Conservation (phyloP, 2,113 vertebrate genomes). For the Leuciscus idus region DNA sequence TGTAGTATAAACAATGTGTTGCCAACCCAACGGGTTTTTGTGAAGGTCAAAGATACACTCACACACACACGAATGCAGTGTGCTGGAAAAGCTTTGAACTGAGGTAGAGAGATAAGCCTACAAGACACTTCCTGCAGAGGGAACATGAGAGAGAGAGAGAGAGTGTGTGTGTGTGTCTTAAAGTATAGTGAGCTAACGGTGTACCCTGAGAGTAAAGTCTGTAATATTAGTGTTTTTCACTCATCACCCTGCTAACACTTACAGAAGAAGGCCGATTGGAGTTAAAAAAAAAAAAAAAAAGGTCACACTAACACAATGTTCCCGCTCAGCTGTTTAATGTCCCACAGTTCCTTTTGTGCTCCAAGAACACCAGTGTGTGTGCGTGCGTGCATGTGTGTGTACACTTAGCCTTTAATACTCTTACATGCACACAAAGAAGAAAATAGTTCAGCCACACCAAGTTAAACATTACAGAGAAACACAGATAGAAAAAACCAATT, state of each 20-base stretch:
- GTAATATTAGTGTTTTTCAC: not conserved
- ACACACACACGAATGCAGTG: slow-evolving; percentile 34
- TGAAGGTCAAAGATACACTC: slow-evolving; percentile 43
- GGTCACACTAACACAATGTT: not conserved
- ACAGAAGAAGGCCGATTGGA: not conserved
- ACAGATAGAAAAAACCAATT: not conserved
- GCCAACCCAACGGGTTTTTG: slow-evolving; percentile 22
- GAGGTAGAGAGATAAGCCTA: slow-evolving; percentile 65
- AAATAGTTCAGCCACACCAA: slow-evolving; percentile 46
- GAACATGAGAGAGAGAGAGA: not conserved
- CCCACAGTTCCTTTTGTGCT: slow-evolving; percentile 34
- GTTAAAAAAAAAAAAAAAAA: not conserved
- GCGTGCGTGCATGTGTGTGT: not conserved
- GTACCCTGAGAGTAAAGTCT: not conserved
- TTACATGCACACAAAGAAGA: slow-evolving; percentile 26
- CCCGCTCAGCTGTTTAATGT: slow-evolving; percentile 39
- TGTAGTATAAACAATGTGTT: slow-evolving; percentile 53
- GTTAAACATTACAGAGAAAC: slow-evolving; percentile 66
- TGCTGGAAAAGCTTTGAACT: slow-evolving; percentile 56
- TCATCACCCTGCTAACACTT: not conserved
- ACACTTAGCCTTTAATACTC: slow-evolving; percentile 19
- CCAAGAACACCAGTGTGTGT: not conserved
- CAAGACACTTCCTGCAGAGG: slow-evolving; percentile 68
- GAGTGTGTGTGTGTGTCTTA: too few relatives aligned
- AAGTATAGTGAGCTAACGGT: not conserved